Evolutionary conservation across 2,797 vertebrate species (phyloP).

Genomic region (Cryptoprocta ferox): DNA sequence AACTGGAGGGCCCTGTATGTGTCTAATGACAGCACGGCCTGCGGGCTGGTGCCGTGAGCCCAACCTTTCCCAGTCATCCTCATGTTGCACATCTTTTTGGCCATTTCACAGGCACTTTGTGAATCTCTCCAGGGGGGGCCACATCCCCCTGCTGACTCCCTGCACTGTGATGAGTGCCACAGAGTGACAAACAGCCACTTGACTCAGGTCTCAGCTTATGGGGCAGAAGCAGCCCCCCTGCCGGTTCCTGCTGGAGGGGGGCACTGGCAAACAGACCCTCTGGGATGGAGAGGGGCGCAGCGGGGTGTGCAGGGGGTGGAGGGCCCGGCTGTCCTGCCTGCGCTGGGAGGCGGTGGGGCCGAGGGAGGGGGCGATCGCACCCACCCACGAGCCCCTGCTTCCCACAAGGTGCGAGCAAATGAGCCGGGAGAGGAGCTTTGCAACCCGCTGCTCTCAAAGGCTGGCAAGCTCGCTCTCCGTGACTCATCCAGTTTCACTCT

Average conservation of each 20-base stretch:
- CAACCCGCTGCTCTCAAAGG: neutral
- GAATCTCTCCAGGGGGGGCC: neutral
- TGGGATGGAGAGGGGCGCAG: neutral
- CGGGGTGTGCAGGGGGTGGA: neutral
- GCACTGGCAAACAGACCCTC: neutral
- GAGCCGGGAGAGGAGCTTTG: rapidly evolving
- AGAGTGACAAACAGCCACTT: neutral
- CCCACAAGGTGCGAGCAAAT: neutral
- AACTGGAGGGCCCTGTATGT: rapidly evolving
- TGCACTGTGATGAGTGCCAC: neutral
- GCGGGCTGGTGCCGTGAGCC: neutral
- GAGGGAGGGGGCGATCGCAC: neutral
- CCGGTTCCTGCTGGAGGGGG: neutral
- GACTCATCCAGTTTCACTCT: constrained; percentile 69
- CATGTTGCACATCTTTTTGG: neutral
- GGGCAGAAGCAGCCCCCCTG: neutral
- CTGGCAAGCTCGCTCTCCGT: neutral
- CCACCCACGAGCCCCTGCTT: neutral
- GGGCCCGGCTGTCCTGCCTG: neutral
- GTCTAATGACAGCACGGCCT: rapidly evolving
- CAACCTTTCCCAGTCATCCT: neutral
- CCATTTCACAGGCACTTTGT: neutral
- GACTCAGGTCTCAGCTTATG: neutral
- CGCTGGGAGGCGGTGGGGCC: neutral
- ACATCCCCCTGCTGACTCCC: neutral